These are phyloP conservation scores for Chymomyza procnemis DNA, from an alignment of 2,888 invertebrate genomes.

Conservation along the genomic window DNA sequence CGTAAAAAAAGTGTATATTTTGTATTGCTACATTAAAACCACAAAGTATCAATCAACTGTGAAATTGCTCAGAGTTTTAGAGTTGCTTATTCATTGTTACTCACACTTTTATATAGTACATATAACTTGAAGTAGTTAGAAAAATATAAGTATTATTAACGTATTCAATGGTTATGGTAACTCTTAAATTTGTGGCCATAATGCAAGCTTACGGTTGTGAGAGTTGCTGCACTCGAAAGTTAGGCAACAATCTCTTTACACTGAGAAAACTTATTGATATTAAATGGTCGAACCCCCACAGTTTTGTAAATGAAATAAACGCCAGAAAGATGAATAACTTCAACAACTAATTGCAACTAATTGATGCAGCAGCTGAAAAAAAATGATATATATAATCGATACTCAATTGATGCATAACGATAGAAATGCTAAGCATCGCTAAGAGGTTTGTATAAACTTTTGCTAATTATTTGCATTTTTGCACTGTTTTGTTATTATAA, in stretches of 20 bases:
- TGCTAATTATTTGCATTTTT: too few species aligned
- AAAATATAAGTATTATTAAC: not conserved
- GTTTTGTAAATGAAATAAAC: too few species aligned
- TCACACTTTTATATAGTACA: not conserved
- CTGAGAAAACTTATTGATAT: not conserved
- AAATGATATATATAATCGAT: too few species aligned
- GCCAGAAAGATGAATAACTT: too few species aligned
- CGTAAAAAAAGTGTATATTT: not conserved
- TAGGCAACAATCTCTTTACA: not conserved
- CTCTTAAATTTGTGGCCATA: not conserved
- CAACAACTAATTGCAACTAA: too few species aligned
- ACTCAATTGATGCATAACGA: too few species aligned
- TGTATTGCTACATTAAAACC: not conserved
- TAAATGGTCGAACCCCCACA: too few species aligned
- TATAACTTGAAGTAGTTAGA: not conserved
- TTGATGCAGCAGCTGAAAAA: too few species aligned
- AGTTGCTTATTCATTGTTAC: not conserved
- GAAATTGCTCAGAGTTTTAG: not conserved
- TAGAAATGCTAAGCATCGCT: too few species aligned
- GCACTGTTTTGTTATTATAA: too few species aligned
- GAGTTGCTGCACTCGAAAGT: not conserved
- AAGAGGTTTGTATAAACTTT: too few species aligned
- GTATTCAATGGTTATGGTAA: not conserved
- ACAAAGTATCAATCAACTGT: not conserved
- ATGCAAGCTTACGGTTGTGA: not conserved